Base-by-base conservation (phyloP, 2,113 vertebrate species). In the Tyrannus savana region DNA sequence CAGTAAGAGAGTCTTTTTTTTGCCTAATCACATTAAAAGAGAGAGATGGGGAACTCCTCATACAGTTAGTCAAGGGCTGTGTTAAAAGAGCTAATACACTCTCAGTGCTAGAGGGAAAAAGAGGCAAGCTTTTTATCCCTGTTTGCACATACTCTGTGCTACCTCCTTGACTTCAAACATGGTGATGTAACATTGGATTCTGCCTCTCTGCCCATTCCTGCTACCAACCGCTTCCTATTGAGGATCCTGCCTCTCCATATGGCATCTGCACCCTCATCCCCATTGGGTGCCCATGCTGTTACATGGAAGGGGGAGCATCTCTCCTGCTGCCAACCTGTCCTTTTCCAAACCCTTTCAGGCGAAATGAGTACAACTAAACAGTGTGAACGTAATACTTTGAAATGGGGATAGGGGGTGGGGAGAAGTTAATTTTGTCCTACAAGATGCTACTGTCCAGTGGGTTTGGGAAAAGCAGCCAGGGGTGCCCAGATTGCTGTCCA, bases 11-110 rank as follows among this genome's bases (percentile, higher is more conserved):
- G 37, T 31, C 77, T 69, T 94, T 69, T 69, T 62, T 94, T 91
- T 92, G 76, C 63, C 62, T 90, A 79, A 83, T 87, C 50, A 52
- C 81, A 90, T 89, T 53, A 3, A 59, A 81, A 91, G 84, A 63
- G 33, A 30, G 21, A 25, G 23, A 23, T 39, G 23, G 16, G 10
- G 2, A 68, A 8, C 67, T 67, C 49, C 49, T 85, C 63, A 88
- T 62, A 39, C 41, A 49, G 76, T 90, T 88, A 77, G 81, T 93
- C 80, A 71, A 91, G 81, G 69, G 21, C 72, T 62, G 0, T 64
- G 84, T 86, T 94, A 71, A 60, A 64, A 59, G 73, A 91, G 66
- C 80, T 89, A 75, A 91, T 71, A 56, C 59, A 28, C 39, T 71
- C 60, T 90, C 79, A 71, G 44, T 30, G 55, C 63, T 86, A 53